Conservation (phyloP, 1,140 invertebrate species). For the Drosophila miranda region DNA sequence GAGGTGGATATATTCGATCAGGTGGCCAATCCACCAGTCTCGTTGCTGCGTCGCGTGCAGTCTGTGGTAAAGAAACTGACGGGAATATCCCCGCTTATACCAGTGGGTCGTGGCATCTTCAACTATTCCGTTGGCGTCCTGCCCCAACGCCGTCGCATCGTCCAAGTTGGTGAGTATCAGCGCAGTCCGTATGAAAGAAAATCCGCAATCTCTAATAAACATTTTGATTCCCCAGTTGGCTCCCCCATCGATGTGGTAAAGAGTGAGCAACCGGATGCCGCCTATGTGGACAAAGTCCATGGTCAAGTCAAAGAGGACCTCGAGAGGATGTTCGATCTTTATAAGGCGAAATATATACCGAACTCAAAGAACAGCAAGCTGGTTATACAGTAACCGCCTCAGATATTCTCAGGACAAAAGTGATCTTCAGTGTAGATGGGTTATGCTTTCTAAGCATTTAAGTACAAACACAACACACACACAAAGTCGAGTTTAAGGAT, state of each 20-base stretch:
- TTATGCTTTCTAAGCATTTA: constrained; percentile 9
- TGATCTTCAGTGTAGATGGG: constrained; percentile 15
- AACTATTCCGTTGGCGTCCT: constrained; percentile 94
- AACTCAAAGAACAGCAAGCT: constrained; percentile 84
- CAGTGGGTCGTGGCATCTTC: constrained; percentile 93
- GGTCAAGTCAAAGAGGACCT: constrained; percentile 87
- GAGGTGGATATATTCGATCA: constrained; percentile 95
- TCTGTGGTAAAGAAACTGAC: constrained; percentile 86
- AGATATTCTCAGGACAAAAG: neutral
- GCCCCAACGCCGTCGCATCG: constrained; percentile 89
- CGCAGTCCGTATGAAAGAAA: neutral
- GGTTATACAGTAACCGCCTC: constrained; percentile 52
- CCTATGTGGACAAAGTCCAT: constrained; percentile 91
- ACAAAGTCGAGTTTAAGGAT: constrained; percentile 16
- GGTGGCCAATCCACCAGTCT: constrained; percentile 88
- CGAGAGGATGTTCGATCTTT: constrained; percentile 89
- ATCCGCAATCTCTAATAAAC: neutral
- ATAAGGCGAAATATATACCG: constrained; percentile 90
- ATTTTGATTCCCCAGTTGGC: constrained; percentile 87
- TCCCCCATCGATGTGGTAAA: constrained; percentile 89
- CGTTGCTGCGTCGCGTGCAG: constrained; percentile 87
- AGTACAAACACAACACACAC: constrained; percentile 11
- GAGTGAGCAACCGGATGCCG: constrained; percentile 87
- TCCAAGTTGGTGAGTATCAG: constrained; percentile 90
- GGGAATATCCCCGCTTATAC: constrained; percentile 91